A percentile compares a stretch with the other conserved stretches of the same genome.
phyloP scores from a whole-genome alignment of 2,888 invertebrate species.

The Lapara coniferarum region DNA sequence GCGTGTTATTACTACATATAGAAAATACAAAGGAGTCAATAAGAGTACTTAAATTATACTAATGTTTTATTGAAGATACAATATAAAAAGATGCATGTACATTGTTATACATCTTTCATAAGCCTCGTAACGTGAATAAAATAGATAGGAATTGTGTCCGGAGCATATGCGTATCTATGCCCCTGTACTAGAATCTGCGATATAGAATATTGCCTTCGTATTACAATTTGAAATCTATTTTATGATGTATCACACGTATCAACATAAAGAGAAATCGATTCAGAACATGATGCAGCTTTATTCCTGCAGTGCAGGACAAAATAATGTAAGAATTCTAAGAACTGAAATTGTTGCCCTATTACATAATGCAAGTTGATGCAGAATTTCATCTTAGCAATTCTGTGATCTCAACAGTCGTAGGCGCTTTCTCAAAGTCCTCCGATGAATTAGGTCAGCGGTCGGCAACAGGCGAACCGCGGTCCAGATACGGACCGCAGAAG shows the following conservation, averaged over 20 bases:
- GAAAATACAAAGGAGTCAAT: neutral
- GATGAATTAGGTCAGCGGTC: conserved; percentile 30
- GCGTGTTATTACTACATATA: conserved; percentile 32
- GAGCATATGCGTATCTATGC: neutral
- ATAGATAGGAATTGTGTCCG: neutral
- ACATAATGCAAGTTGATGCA: conserved; percentile 35
- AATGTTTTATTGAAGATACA: neutral
- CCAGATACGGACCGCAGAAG: too few species aligned
- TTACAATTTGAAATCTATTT: conserved; percentile 24
- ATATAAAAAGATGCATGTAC: neutral
- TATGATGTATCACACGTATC: conserved; percentile 31
- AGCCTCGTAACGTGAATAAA: neutral
- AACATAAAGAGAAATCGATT: conserved; percentile 44
- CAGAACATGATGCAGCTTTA: conserved; percentile 38
- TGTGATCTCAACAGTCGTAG: conserved; percentile 44
- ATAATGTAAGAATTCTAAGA: conserved; percentile 42
- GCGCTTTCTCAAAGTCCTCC: conserved; percentile 49
- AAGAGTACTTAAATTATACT: neutral
- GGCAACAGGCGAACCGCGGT: too few species aligned
- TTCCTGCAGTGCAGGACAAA: conserved; percentile 38
- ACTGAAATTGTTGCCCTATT: conserved; percentile 43
- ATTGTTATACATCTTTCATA: neutral
- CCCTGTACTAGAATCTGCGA: conserved; percentile 9
- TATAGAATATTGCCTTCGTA: conserved; percentile 30
- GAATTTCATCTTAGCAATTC: conserved; percentile 37